Conservation (phyloP, 2,888 invertebrate species). For the Trichopria drosophilae region DNA sequence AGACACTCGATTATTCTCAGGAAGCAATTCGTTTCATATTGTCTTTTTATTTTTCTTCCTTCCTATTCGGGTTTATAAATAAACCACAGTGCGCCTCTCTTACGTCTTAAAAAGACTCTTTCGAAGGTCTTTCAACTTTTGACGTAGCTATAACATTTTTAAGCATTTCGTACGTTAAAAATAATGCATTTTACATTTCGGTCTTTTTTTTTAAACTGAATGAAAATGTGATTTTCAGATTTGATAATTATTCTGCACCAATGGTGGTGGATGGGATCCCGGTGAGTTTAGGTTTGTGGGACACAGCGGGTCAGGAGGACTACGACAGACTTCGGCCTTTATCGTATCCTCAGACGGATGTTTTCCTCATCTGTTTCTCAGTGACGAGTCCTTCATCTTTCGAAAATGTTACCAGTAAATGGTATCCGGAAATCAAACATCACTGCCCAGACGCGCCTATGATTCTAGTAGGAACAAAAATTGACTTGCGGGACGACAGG, state of each 20-base stretch:
- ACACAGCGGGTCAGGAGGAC: constrained; percentile 97
- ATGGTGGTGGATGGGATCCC: constrained; percentile 98
- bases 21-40: constrained; percentile 47
- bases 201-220: no score
- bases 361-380: constrained; percentile 99
- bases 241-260: constrained; percentile 98
- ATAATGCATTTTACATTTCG: constrained; percentile 15
- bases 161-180: no score
- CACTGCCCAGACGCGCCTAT: constrained; percentile 99
- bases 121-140: no score
- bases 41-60: constrained; percentile 41
- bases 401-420: constrained; percentile 99
- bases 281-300: constrained; percentile 96
- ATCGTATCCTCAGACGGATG: constrained; percentile 98
- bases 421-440: constrained; percentile 99
- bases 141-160: no score
- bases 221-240: constrained; percentile 70
- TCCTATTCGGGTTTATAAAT: constrained; percentile 34
- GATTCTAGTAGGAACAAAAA: constrained; percentile 98
- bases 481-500: constrained; percentile 96
- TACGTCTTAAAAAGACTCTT: background rate
- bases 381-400: constrained; percentile 98
- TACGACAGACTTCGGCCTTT: constrained; percentile 94
- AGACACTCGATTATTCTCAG: constrained; percentile 42
- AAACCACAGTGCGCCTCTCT: constrained; percentile 3